Conservation (phyloP, 2,888 invertebrate genomes). For the Papilio elwesi region DNA sequence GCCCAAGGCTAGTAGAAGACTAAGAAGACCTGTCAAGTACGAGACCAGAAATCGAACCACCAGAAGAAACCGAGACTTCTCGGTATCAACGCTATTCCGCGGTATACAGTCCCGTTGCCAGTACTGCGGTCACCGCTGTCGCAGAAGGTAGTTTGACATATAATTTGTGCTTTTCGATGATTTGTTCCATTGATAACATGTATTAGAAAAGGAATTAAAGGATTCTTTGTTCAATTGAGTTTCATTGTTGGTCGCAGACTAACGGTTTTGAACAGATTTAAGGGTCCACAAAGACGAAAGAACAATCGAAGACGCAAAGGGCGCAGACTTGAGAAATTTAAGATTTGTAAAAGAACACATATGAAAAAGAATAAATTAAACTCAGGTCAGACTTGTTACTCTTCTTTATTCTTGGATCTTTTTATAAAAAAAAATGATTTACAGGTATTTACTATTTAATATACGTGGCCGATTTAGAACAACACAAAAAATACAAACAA, state of each 20-base stretch:
- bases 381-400: conserved; percentile 28
- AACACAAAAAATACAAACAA: too few relatives aligned
- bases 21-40: conserved; percentile 48
- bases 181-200: conserved; percentile 33
- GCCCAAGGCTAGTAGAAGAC: conserved; percentile 42
- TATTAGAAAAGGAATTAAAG: conserved; percentile 14
- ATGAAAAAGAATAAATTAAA: conserved; percentile 5
- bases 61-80: conserved; percentile 48
- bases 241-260: conserved; percentile 21
- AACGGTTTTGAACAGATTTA: conserved; percentile 18
- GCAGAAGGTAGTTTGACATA: conserved; percentile 63
- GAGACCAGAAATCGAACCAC: conserved; percentile 45
- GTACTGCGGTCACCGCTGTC: conserved; percentile 65
- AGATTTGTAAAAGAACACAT: not conserved
- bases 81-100: conserved; percentile 57
- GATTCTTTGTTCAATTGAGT: conserved; percentile 2
- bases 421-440: too few relatives aligned
- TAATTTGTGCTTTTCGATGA: conserved; percentile 41
- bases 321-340: not conserved
- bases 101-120: conserved; percentile 47
- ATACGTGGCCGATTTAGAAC: too few relatives aligned
- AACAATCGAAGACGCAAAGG: not conserved
- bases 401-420: too few relatives aligned
- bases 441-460: too few relatives aligned
- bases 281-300: conserved; percentile 8